These are phyloP conservation scores for Mactromeris polynyma DNA, from an alignment of 2,888 invertebrate genomes.

Conservation along the genomic window DNA sequence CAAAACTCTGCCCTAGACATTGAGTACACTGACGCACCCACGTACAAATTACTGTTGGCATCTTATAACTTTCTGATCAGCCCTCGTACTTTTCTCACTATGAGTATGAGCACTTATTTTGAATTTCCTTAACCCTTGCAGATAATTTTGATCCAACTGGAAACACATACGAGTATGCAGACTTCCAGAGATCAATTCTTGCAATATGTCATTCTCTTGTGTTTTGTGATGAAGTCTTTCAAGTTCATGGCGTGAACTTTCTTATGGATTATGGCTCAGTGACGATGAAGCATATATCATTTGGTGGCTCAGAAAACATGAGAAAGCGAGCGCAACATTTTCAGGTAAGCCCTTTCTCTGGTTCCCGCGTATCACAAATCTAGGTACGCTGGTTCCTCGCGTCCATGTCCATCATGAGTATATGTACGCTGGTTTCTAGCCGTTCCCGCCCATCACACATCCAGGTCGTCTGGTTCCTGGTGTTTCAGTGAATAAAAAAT, in stretches of 20 bases:
- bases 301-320: conserved; percentile 68
- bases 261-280: conserved; percentile 68
- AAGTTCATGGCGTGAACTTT: conserved; percentile 65
- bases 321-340: conserved; percentile 62
- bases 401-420: too few relatives aligned
- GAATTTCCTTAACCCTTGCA: conserved; percentile 29
- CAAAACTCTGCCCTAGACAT: too few relatives aligned
- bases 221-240: conserved; percentile 68
- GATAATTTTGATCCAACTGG: conserved; percentile 65
- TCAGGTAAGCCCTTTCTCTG: conserved; percentile 40
- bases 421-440: too few relatives aligned
- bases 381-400: too few relatives aligned
- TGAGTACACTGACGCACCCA: too few relatives aligned
- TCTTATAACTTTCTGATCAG: too few relatives aligned
- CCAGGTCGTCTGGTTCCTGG: too few relatives aligned
- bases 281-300: conserved; percentile 64
- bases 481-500: too few relatives aligned
- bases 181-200: conserved; percentile 64
- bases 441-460: too few relatives aligned
- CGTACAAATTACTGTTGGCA: too few relatives aligned
- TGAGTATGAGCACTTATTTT: not conserved
- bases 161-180: conserved; percentile 53
- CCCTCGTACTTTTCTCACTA: too few relatives aligned
- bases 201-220: conserved; percentile 65
- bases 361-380: not conserved